Percentiles rank a stretch among this genome's conserved stretches.
These are phyloP conservation scores for Brachyrhaphis roseni DNA, from an alignment of 2,797 vertebrate species.

Conservation along the genomic window DNA sequence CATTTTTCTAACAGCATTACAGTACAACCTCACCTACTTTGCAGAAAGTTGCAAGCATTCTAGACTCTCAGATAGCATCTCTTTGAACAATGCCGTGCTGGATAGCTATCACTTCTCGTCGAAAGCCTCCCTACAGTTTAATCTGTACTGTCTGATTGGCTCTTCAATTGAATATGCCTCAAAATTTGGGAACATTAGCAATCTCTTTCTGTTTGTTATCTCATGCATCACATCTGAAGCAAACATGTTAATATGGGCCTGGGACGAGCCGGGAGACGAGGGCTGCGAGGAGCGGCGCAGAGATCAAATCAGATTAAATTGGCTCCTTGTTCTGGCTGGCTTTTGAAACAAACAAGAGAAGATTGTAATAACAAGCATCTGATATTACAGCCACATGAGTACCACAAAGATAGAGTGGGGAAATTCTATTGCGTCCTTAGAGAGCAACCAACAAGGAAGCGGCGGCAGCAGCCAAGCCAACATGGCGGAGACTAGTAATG, in stretches of 20 bases:
- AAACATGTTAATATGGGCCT: constrained; percentile 38
- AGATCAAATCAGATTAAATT: constrained; percentile 44
- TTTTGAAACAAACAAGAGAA: constrained; percentile 49
- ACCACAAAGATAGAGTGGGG: constrained; percentile 12
- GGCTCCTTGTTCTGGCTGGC: constrained; percentile 21
- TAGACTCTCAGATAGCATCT: constrained; percentile 34
- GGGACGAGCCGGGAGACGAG: constrained; percentile 10
- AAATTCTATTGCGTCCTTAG: constrained; percentile 19
- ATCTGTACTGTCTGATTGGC: constrained; percentile 53
- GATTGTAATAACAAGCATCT: constrained; percentile 39
- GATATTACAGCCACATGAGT: constrained; percentile 29
- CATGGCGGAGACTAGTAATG: constrained; percentile 27
- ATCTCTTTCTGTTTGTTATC: constrained; percentile 38
- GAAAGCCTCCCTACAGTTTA: constrained; percentile 33
- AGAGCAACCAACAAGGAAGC: constrained; percentile 18
- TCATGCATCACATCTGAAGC: constrained; percentile 33
- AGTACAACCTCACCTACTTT: constrained; percentile 18
- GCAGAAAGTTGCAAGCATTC: constrained; percentile 49
- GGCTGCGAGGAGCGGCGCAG: neutral
- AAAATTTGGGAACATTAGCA: constrained; percentile 46
- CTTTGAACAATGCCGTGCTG: constrained; percentile 33
- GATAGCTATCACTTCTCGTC: constrained; percentile 45
- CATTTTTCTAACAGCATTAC: neutral
- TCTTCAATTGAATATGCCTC: constrained; percentile 54
- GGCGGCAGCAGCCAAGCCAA: constrained; percentile 5